Conservation (phyloP, 1,140 invertebrate genomes). For the Apolygus lucorum region DNA sequence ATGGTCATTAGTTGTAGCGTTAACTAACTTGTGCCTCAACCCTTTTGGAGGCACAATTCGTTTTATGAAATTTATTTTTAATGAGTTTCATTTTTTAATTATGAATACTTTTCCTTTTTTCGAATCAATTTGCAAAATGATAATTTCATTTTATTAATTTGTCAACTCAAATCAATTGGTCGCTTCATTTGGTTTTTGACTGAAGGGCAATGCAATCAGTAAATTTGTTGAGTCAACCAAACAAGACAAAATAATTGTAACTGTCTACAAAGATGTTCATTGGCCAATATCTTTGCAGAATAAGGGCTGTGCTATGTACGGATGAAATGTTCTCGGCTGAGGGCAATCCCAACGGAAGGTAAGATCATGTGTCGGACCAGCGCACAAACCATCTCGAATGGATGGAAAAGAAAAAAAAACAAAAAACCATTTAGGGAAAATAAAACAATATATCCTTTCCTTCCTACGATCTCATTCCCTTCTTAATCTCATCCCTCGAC, state of each 20-base stretch:
- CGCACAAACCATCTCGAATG: slow-evolving; percentile 9
- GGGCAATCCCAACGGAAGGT: slow-evolving; percentile 24
- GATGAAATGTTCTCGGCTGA: slow-evolving; percentile 21
- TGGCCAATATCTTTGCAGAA: slow-evolving; percentile 30
- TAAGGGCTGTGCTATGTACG: slow-evolving; percentile 25
- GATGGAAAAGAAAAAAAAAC: too few relatives aligned
- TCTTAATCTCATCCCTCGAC: neutral
- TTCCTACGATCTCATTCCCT: slow-evolving; percentile 16
- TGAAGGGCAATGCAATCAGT: too few relatives aligned
- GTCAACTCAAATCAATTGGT: neutral
- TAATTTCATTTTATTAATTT: neutral
- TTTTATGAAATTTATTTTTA: neutral
- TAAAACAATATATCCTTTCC: slow-evolving; percentile 12
- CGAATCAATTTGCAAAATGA: too few relatives aligned
- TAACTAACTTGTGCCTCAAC: neutral
- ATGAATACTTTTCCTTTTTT: neutral
- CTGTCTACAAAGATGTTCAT: slow-evolving; percentile 27
- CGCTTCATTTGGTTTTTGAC: neutral
- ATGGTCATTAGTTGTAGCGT: slow-evolving; percentile 3
- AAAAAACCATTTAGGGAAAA: slow-evolving; percentile 9
- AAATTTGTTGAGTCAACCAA: too few relatives aligned
- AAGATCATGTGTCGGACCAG: slow-evolving; percentile 22
- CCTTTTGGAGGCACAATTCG: too few relatives aligned
- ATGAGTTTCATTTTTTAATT: neutral
- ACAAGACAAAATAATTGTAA: slow-evolving; percentile 21